Evolutionary conservation across 1,140 invertebrate species (phyloP), one percentile per base, ranked within the genome.

Genomic region (Luehdorfia chinensis): DNA sequence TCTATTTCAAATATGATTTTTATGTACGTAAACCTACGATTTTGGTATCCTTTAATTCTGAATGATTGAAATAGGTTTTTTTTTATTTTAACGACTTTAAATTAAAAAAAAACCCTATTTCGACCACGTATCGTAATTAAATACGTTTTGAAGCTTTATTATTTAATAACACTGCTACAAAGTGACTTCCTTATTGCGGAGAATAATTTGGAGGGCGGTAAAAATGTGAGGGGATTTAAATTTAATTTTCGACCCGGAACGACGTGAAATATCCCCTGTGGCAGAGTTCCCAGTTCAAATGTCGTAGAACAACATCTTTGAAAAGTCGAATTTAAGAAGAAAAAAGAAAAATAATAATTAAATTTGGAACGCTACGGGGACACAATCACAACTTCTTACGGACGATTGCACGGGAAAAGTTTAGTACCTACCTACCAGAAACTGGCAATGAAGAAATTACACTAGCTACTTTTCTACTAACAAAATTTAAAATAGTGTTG

Each of bases 211-310:
- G 59, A 77, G 79, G 79, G 77, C 71, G 71, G 75, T 56, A 84
- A 80, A 78, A 84, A 79, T 70, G 62, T 69, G 69, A 75, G 77
- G 79, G 83, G 83, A 79, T 77, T 83, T 80, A 79, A 86, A 86
- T 83, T 86, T 86, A 83, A 86, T 83, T 84, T 84, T 73, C 67
- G 66, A 75, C 73, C 68, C 56, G 70, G 56, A 83, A 80, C 77
- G 77, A 75, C 75, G 71, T 73, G 68, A 75, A 84, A 76, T 74
- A 76, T 83, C 66, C 79, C 79, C 66, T 54, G 69, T 65, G 77
- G 73, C 71, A 21, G 43, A 41, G 59, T 61, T 64, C 53, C 53
- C 75, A 75, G 63, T 79, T 75, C 68, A 66, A 75, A 67, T 57
- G 59, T 69, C 61, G 54, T 59, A 59, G 36, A 59, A 55, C 54